These are phyloP conservation scores for Pseudachorutes palmiensis DNA, from an alignment of 1,140 invertebrate genomes.

Conservation along the genomic window DNA sequence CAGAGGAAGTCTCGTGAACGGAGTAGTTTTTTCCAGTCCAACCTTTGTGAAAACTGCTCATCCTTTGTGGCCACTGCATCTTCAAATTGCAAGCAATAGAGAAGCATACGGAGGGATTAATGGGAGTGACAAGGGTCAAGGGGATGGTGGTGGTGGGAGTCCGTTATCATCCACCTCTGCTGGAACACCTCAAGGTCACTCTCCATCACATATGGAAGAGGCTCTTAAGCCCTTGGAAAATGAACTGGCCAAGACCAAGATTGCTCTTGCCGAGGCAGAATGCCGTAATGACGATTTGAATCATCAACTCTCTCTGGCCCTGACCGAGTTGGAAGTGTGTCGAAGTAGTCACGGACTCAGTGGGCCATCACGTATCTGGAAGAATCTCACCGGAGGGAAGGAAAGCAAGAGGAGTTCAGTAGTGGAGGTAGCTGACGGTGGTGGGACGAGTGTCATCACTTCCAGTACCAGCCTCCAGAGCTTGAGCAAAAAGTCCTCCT, in stretches of 20 bases:
- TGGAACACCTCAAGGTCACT: background rate
- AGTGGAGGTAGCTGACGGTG: background rate
- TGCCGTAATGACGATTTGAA: conserved; percentile 93
- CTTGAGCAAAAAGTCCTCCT: background rate
- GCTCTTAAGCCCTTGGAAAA: conserved; percentile 81
- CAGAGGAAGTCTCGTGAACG: conserved; percentile 46
- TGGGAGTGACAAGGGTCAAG: background rate
- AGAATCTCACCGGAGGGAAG: conserved; percentile 28
- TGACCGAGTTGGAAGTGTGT: conserved; percentile 68
- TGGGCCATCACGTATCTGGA: conserved; percentile 20
- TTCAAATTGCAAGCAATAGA: conserved; percentile 22
- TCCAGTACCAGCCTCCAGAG: conserved; percentile 10
- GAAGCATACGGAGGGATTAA: too few relatives aligned
- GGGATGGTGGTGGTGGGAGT: background rate
- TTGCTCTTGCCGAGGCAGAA: conserved; percentile 92
- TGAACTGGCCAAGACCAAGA: conserved; percentile 90
- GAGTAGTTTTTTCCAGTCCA: conserved; percentile 33
- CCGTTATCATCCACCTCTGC: conserved; percentile 11
- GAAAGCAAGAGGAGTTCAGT: conserved; percentile 19
- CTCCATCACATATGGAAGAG: background rate
- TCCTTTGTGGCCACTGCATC: conserved; percentile 30
- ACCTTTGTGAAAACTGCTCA: conserved; percentile 31
- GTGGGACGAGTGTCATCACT: background rate
- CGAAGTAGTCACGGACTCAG: conserved; percentile 44
- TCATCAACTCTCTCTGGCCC: conserved; percentile 77